These are phyloP conservation scores for Nicator chloris DNA, from an alignment of 2,113 vertebrate genomes.

Conservation along the genomic window DNA sequence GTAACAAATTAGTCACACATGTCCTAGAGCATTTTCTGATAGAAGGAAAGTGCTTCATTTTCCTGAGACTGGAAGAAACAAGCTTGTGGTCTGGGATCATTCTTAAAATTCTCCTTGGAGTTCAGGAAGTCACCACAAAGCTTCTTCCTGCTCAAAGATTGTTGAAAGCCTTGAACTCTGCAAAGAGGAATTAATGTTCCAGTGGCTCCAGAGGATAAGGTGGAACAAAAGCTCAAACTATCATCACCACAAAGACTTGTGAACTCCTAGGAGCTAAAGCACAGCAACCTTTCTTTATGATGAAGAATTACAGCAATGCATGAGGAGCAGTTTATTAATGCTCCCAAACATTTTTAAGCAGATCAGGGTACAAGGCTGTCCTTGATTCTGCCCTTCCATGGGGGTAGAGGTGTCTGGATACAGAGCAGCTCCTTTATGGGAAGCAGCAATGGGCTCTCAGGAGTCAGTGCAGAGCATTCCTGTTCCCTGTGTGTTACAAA, in stretches of 20 bases:
- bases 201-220: neutral
- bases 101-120: neutral
- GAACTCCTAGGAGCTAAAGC: neutral
- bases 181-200: neutral
- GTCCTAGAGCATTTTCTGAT: neutral
- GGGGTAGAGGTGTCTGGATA: neutral
- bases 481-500: neutral
- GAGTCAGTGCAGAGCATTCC: neutral
- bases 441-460: neutral
- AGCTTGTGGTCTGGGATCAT: neutral
- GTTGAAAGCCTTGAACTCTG: neutral
- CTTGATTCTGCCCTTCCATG: neutral
- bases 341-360: neutral
- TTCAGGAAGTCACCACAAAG: neutral
- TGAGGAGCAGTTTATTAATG: neutral
- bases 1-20: slow-evolving; percentile 10
- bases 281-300: neutral
- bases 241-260: neutral
- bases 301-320: accelerated
- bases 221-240: neutral
- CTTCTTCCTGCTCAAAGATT: neutral
- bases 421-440: neutral
- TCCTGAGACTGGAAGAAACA: neutral
- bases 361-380: neutral
- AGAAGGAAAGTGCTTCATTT: neutral